phyloP scores from a whole-genome alignment of 2,797 vertebrate genomes.

The Falco cherrug region DNA sequence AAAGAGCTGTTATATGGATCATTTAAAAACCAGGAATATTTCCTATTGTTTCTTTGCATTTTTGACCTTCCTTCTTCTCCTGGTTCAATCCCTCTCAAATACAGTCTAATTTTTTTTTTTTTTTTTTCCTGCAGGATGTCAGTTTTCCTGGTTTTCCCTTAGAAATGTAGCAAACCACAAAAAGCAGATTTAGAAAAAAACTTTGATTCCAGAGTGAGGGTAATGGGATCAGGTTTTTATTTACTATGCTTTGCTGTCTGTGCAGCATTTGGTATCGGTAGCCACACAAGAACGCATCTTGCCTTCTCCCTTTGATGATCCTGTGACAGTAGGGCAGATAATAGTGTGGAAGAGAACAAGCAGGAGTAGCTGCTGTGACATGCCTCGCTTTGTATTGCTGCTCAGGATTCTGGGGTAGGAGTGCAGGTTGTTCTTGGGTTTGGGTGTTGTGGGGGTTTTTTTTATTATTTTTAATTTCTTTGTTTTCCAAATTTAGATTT shows the following conservation, averaged over 20 bases:
- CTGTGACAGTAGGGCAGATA: neutral
- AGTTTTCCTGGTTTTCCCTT: neutral
- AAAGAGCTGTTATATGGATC: neutral
- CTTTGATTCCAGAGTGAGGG: neutral
- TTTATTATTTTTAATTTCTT: too few relatives aligned
- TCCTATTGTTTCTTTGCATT: neutral
- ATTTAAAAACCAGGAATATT: constrained; percentile 4
- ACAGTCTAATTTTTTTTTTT: neutral
- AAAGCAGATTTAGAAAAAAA: neutral
- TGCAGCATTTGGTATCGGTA: neutral
- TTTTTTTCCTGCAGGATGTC: neutral
- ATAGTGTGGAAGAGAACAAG: neutral
- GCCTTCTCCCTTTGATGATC: neutral
- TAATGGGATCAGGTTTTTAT: neutral
- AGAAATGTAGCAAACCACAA: neutral
- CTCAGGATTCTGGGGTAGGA: neutral
- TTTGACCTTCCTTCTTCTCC: constrained; percentile 21
- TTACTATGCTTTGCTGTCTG: neutral
- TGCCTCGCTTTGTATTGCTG: neutral
- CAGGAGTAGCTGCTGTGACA: neutral
- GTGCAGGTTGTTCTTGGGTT: neutral
- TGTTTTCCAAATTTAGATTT: neutral
- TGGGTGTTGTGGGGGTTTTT: accelerated
- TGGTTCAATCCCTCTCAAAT: neutral
- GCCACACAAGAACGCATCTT: neutral